These are phyloP conservation scores for Harpalus rufipes DNA, from an alignment of 2,888 invertebrate genomes.

Conservation along the genomic window DNA sequence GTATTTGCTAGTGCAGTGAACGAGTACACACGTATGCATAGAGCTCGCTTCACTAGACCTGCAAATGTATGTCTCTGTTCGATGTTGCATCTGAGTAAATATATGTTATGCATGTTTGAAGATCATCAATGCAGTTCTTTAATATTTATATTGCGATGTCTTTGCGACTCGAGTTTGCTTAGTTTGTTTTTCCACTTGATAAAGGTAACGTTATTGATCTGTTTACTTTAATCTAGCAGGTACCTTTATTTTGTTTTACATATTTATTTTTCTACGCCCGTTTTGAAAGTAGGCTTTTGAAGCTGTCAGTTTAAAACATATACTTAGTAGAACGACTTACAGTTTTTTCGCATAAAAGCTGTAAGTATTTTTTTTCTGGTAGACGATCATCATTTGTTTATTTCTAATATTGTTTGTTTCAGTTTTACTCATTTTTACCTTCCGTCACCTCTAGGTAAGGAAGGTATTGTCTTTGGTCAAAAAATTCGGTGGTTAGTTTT, in stretches of 20 bases:
- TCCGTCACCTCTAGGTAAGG: no score
- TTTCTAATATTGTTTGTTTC: no score
- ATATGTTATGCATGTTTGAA: constrained; percentile 50
- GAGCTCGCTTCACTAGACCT: constrained; percentile 31
- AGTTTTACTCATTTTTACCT: no score
- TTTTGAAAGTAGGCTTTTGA: neutral
- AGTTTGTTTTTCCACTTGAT: neutral
- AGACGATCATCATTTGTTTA: no score
- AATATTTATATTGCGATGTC: constrained; percentile 43
- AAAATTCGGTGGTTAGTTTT: no score
- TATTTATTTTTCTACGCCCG: neutral
- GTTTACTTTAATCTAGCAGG: neutral
- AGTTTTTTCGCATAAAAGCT: no score
- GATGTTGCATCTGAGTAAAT: constrained; percentile 47
- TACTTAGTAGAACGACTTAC: no score
- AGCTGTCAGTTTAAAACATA: no score
- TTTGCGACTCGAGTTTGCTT: constrained; percentile 11
- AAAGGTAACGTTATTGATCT: neutral
- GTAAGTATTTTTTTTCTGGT: no score
- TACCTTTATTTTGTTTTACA: neutral
- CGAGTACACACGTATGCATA: constrained; percentile 1
- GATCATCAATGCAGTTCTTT: constrained; percentile 43
- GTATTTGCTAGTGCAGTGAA: constrained; percentile 19
- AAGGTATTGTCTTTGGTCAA: no score
- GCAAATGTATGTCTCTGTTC: constrained; percentile 25